These are phyloP conservation scores for Epinotia bilunana DNA, from an alignment of 2,888 invertebrate species.

Conservation along the genomic window DNA sequence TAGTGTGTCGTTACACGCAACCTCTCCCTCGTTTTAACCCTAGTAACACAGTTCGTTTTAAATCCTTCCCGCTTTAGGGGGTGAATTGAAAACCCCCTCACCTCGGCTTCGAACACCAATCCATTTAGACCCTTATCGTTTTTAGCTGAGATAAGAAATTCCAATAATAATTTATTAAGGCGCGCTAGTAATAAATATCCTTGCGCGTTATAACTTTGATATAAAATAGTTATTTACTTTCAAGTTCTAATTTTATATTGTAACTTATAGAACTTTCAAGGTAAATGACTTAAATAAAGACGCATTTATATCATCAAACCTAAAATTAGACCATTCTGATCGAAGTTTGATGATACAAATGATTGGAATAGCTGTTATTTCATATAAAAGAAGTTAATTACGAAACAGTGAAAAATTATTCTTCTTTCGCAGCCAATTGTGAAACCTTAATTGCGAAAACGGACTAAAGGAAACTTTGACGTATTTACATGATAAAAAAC, in stretches of 20 bases:
- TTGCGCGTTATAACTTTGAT: constrained; percentile 26
- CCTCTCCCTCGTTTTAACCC: constrained; percentile 23
- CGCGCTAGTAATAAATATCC: constrained; percentile 18
- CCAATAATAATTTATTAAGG: constrained; percentile 49
- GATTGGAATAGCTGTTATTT: no score
- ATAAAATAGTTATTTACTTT: not conserved
- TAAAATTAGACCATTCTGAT: no score
- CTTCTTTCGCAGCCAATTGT: no score
- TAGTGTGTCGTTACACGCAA: constrained; percentile 34
- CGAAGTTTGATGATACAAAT: no score
- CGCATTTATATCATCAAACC: no score
- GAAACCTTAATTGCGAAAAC: no score
- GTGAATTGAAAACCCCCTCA: constrained; percentile 43
- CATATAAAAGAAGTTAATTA: no score
- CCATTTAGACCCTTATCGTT: constrained; percentile 52
- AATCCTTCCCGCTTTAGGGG: constrained; percentile 37
- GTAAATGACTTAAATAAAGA: no score
- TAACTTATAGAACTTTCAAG: not conserved
- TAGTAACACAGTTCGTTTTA: constrained; percentile 26
- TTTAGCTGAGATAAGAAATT: constrained; percentile 47
- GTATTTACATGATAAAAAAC: no score
- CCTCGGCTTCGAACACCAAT: constrained; percentile 46
- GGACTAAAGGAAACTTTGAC: no score
- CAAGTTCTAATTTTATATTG: no score
- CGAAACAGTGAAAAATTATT: no score